Evolutionary conservation across 2,888 invertebrate species (phyloP).

Genomic region (Monochamus alternatus): DNA sequence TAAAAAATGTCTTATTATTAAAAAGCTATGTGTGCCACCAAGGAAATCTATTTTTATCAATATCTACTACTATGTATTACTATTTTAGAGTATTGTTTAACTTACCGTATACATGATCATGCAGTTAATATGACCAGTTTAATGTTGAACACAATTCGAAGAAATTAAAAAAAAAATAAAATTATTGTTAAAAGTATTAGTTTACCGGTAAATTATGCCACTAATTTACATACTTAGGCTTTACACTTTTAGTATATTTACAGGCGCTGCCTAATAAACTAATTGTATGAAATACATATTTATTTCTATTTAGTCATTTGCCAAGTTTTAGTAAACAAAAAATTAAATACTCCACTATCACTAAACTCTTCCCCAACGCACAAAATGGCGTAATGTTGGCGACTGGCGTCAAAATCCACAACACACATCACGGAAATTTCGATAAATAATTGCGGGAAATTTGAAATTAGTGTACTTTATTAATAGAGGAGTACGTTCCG

Average conservation of each 20-base stretch:
- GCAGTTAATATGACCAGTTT: conserved; percentile 39
- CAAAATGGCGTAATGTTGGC: conserved; percentile 36
- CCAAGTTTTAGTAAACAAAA: neutral
- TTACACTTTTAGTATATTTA: conserved; percentile 16
- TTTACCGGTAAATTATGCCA: conserved; percentile 35
- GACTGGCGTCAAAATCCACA: conserved; percentile 28
- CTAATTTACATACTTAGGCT: conserved; percentile 21
- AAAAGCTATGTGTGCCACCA: conserved; percentile 37
- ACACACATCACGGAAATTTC: neutral
- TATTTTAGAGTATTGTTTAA: conserved; percentile 32
- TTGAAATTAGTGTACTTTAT: neutral
- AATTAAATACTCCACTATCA: conserved; percentile 2
- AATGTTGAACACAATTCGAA: conserved; percentile 19
- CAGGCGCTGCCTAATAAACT: neutral
- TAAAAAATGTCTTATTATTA: conserved; percentile 39
- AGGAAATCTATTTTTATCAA: conserved; percentile 42
- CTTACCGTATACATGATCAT: conserved; percentile 68
- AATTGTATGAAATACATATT: neutral
- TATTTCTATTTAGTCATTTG: neutral
- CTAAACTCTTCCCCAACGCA: neutral
- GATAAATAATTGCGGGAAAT: neutral
- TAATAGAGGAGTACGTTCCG: neutral
- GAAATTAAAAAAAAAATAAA: conserved; percentile 26
- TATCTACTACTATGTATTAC: conserved; percentile 31
- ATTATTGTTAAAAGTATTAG: conserved; percentile 14